These are phyloP conservation scores for Pocota personata DNA, from an alignment of 2,888 invertebrate species.

Conservation along the genomic window DNA sequence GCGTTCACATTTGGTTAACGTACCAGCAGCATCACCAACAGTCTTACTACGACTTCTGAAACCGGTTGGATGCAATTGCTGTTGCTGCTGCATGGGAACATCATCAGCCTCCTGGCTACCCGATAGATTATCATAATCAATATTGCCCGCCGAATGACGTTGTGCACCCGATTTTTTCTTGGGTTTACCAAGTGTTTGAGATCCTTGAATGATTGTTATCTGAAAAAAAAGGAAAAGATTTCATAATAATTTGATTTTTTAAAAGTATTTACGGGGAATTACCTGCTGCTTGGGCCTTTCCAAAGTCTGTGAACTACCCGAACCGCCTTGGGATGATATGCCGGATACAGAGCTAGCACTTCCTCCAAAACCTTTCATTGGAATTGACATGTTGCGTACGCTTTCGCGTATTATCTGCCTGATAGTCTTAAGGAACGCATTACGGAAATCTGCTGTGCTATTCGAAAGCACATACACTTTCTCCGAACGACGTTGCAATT, in stretches of 20 bases:
- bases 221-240: constrained; percentile 74
- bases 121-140: constrained; percentile 92
- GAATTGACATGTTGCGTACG: constrained; percentile 98
- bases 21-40: constrained; percentile 92
- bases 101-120: constrained; percentile 90
- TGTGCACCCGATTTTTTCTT: constrained; percentile 90
- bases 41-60: constrained; percentile 95
- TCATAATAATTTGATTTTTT: neutral
- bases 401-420: constrained; percentile 98
- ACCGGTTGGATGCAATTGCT: constrained; percentile 80
- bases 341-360: constrained; percentile 83
- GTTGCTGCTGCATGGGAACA: constrained; percentile 81
- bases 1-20: constrained; percentile 70
- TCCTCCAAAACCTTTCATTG: constrained; percentile 87
- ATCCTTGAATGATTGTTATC: constrained; percentile 89
- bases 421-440: constrained; percentile 98
- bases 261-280: neutral
- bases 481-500: constrained; percentile 96
- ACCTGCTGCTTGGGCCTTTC: constrained; percentile 87
- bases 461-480: constrained; percentile 98
- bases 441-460: constrained; percentile 97
- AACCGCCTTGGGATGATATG: constrained; percentile 82
- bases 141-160: constrained; percentile 92
- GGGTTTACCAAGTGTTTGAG: constrained; percentile 92
- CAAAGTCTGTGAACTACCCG: constrained; percentile 85